Percentiles rank a stretch among this genome's conserved stretches.
phyloP scores from a whole-genome alignment of 2,797 vertebrate species.

The Trichosurus vulpecula region DNA sequence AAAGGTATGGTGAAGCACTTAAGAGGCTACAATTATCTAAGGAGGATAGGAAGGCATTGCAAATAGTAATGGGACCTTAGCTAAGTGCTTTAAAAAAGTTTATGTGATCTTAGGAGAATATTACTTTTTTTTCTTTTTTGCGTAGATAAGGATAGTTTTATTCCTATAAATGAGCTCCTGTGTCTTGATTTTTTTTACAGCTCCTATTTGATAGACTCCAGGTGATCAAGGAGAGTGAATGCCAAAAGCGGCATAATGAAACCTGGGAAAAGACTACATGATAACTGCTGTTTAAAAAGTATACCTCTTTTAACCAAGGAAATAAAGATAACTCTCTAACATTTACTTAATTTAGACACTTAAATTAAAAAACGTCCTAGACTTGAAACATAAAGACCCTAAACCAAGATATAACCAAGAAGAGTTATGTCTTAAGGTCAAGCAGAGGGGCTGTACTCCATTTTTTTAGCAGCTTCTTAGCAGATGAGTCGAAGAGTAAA shows the following conservation, averaged over 20 bases:
- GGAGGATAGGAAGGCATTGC: constrained; percentile 30
- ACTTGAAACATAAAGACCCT: constrained; percentile 19
- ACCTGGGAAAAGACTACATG: not conserved
- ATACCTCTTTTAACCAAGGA: constrained; percentile 16
- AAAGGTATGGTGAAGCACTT: not conserved
- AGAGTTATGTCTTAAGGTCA: constrained; percentile 7
- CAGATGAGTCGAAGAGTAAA: constrained; percentile 64
- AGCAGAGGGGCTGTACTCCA: not conserved
- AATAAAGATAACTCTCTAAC: constrained; percentile 18
- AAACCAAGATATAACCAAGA: not conserved
- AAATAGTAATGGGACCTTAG: not conserved
- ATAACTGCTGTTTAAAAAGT: constrained; percentile 39
- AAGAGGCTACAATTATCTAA: not conserved
- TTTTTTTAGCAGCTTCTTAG: constrained; percentile 37
- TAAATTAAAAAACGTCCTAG: not conserved
- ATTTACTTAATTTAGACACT: constrained; percentile 6
- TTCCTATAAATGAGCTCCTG: not conserved
- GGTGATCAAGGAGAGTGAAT: constrained; percentile 9
- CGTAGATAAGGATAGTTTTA: not conserved
- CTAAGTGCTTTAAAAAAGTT: constrained; percentile 20
- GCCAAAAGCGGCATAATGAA: not conserved
- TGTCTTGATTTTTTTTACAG: constrained; percentile 3
- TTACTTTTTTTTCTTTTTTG: constrained; percentile 10
- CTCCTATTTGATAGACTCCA: not conserved
- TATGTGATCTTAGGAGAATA: constrained; percentile 42